phyloP scores from a whole-genome alignment of 2,888 invertebrate genomes.

The Lycophotia porphyrea region DNA sequence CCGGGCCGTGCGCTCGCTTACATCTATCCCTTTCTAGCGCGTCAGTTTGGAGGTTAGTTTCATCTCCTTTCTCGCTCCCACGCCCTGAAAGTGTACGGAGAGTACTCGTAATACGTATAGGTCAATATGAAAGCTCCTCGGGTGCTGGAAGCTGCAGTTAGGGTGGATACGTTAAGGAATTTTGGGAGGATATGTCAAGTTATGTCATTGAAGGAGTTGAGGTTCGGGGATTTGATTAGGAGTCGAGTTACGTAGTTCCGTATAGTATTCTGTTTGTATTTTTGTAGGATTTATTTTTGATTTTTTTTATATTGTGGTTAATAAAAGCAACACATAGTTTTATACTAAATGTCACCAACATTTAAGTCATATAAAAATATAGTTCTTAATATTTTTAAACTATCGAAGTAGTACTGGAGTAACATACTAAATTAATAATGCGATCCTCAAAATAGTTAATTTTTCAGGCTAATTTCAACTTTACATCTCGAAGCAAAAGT shows the following conservation, averaged over 20 bases:
- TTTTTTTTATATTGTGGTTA: background rate
- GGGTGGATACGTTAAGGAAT: conserved; percentile 75
- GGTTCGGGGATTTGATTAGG: conserved; percentile 40
- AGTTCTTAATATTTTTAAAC: too few relatives aligned
- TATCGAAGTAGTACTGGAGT: background rate
- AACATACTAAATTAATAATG: background rate
- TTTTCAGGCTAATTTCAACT: too few relatives aligned
- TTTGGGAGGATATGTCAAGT: conserved; percentile 64
- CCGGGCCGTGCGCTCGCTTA: conserved; percentile 80
- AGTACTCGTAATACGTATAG: conserved; percentile 89
- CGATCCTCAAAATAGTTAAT: too few relatives aligned
- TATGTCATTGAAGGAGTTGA: conserved; percentile 58
- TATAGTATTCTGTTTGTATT: conserved; percentile 3
- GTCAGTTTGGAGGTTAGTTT: conserved; percentile 62
- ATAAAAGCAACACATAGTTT: background rate
- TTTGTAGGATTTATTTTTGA: background rate
- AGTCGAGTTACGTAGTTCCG: conserved; percentile 18
- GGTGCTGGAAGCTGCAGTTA: conserved; percentile 89
- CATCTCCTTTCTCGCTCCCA: conserved; percentile 76
- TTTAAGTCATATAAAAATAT: background rate
- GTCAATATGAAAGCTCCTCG: conserved; percentile 90
- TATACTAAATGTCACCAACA: background rate
- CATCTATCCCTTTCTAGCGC: conserved; percentile 76
- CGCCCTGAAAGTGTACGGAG: conserved; percentile 86
- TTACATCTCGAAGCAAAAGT: too few relatives aligned